Base-by-base conservation (phyloP, 2,113 vertebrate species). In the Archocentrus centrarchus region DNA sequence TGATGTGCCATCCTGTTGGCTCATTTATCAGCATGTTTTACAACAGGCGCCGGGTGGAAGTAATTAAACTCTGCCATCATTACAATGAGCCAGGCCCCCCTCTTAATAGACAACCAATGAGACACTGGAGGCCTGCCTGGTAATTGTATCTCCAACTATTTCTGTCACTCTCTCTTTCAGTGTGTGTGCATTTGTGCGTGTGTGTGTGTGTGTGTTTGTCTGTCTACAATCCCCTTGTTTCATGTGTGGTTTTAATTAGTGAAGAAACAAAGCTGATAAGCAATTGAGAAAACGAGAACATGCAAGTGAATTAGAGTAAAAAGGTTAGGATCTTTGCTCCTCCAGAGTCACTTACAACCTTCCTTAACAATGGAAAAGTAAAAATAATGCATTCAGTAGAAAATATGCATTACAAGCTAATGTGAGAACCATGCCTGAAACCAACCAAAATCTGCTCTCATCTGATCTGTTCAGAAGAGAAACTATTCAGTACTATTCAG, bases 11-110 rank as follows among this genome's bases (percentile, higher is more conserved):
- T 97, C 97, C 97, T 97, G 97, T 97, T 97, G 97, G 96, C 97
- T 97, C 97, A 97, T 99, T 99, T 98, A 99, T 99, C 97, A 98
- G 96, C 95, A 96, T 99, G 98, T 98, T 99, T 98, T 99, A 99
- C 97, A 98, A 97, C 97, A 97, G 91, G 96, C 93, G 96, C 96
- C 96, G 93, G 85, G 97, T 97, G 97, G 97, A 98, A 98, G 98
- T 99, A 99, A 99, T 99, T 99, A 99, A 98, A 98, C 97, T 96
- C 96, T 96, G 96, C 97, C 96, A 98, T 99, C 97, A 97, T 98
- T 98, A 98, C 97, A 98, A 96, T 97, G 97, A 98, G 97, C 97
- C 96, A 94, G 96, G 96, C 97, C 97, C 97, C 96, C 96, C 97
- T 97, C 95, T 97, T 99, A 98, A 98, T 97, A 98, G 97, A 98